Evolutionary conservation across 2,888 invertebrate genomes (phyloP).

Genomic region (Criorhina ranunculi): DNA sequence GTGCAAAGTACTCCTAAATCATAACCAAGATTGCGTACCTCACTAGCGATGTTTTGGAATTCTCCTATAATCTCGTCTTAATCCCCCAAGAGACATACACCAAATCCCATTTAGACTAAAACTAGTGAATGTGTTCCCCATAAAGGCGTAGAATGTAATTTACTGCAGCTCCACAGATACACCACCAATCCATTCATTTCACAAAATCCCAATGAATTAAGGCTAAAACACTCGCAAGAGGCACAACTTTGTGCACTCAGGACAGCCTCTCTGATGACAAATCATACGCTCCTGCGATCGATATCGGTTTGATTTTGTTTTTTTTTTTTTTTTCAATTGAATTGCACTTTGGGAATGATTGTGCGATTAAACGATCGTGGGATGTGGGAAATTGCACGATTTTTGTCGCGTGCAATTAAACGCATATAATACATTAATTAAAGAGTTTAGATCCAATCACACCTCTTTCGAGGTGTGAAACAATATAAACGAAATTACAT

Average conservation of each 20-base stretch:
- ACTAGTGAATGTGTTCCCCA: constrained; percentile 34
- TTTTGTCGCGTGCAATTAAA: constrained; percentile 27
- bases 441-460: background rate
- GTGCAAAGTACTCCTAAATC: background rate
- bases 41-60: background rate
- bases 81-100: constrained; percentile 45
- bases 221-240: constrained; percentile 47
- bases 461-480: constrained; percentile 6
- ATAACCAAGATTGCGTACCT: background rate
- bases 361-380: constrained; percentile 25
- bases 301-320: constrained; percentile 50
- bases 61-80: background rate
- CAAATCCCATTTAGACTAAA: constrained; percentile 29
- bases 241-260: constrained; percentile 18
- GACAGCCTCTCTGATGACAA: constrained; percentile 64
- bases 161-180: constrained; percentile 37
- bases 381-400: constrained; percentile 47
- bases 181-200: constrained; percentile 60
- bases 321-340: constrained; percentile 72
- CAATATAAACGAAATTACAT: constrained; percentile 1
- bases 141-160: constrained; percentile 53
- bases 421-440: constrained; percentile 39
- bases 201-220: constrained; percentile 62
- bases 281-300: constrained; percentile 64
- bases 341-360: constrained; percentile 42